Evolutionary conservation across 2,113 vertebrate genomes (phyloP).

Genomic region (Apodemus sylvaticus): DNA sequence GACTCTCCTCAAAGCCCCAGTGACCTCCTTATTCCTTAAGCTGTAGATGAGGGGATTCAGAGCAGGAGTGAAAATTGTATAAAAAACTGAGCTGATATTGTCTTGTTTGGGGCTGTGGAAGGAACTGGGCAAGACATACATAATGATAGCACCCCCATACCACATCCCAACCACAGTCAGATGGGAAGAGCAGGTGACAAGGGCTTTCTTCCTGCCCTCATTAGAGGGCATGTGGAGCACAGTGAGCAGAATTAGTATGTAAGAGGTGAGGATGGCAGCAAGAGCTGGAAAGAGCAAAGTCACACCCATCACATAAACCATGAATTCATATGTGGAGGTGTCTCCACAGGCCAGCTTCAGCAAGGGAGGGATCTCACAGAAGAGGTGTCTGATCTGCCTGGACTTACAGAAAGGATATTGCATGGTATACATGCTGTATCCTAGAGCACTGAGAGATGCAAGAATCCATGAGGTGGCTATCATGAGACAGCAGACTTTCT

Average conservation of each 20-base stretch:
- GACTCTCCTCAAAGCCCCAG: not conserved
- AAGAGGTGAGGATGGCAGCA: not conserved
- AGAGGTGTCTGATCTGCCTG: not conserved
- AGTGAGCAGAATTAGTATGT: not conserved
- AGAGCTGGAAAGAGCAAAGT: not conserved
- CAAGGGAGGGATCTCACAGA: not conserved
- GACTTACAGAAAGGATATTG: not conserved
- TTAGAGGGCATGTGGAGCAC: not conserved
- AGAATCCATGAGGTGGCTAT: not conserved
- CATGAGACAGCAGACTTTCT: not conserved
- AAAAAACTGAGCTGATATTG: not conserved
- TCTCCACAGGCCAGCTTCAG: not conserved
- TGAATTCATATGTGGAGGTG: not conserved
- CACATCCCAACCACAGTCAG: not conserved
- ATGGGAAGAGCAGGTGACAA: too few species aligned
- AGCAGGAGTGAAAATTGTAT: not conserved
- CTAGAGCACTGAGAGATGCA: not conserved
- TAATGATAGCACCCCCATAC: not conserved
- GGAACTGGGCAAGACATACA: not conserved
- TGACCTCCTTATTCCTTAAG: not conserved
- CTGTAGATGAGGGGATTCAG: not conserved
- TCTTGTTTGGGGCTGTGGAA: not conserved
- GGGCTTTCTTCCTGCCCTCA: too few species aligned
- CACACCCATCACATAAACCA: not conserved
- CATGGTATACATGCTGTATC: not conserved